Percentiles rank a stretch among this genome's conserved stretches.
Evolutionary conservation across 2,113 vertebrate species (phyloP).

Genomic region (Forbesichthys agassizii): DNA sequence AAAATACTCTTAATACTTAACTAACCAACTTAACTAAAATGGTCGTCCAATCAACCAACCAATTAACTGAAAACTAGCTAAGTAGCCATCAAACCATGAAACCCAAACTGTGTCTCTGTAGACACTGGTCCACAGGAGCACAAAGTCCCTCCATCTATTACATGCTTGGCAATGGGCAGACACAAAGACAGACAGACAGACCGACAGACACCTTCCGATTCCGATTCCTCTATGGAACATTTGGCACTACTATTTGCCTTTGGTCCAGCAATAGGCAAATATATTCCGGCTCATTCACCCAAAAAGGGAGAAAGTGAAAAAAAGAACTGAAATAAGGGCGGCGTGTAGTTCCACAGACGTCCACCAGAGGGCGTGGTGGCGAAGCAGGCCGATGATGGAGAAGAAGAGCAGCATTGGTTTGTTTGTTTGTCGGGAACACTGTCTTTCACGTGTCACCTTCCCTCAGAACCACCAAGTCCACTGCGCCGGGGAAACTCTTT

Average conservation of each 20-base stretch:
- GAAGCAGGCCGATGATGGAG: slow-evolving; percentile 57
- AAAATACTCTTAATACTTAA: slow-evolving; percentile 24
- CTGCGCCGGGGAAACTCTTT: slow-evolving; percentile 99
- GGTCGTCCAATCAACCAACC: background rate
- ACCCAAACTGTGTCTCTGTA: slow-evolving; percentile 64
- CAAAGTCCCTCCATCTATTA: slow-evolving; percentile 36
- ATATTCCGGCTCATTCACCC: slow-evolving; percentile 74
- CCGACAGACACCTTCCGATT: slow-evolving; percentile 57
- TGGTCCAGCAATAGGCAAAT: slow-evolving; percentile 99
- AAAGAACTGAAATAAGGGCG: slow-evolving; percentile 5
- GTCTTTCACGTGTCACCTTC: slow-evolving; percentile 90
- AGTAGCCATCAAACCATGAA: slow-evolving; percentile 41
- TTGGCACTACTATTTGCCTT: slow-evolving; percentile 99
- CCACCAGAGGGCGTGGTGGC: slow-evolving; percentile 47
- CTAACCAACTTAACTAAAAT: background rate
- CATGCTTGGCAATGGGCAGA: slow-evolving; percentile 36
- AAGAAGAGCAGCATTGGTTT: slow-evolving; percentile 55
- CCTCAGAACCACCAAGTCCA: slow-evolving; percentile 99
- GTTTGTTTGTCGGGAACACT: slow-evolving; percentile 78
- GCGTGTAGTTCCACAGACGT: slow-evolving; percentile 59
- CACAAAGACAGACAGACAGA: slow-evolving; percentile 27
- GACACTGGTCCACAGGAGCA: slow-evolving; percentile 22
- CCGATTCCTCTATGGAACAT: slow-evolving; percentile 84
- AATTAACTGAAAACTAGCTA: slow-evolving; percentile 19
- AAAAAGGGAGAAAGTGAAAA: slow-evolving; percentile 40